Percentiles rank a stretch among this genome's conserved stretches.
phyloP scores from a whole-genome alignment of 2,113 vertebrate genomes.

The Asarcornis scutulata region DNA sequence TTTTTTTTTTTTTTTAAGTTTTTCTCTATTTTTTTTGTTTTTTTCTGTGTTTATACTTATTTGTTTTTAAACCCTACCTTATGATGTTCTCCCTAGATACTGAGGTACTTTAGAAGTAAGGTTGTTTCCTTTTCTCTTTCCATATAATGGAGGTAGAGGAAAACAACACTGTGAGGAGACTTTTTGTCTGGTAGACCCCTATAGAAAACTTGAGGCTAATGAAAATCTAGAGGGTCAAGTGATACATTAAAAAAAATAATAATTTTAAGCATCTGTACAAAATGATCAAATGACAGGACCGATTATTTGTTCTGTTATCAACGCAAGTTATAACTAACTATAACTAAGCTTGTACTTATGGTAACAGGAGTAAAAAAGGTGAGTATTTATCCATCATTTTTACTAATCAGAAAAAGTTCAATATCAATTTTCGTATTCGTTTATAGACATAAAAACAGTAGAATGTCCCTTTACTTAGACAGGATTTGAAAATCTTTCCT shows the following conservation, averaged over 20 bases:
- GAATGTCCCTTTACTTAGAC: not conserved
- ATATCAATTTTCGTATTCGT: not conserved
- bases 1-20: too few relatives aligned
- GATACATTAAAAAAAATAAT: not conserved
- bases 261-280: not conserved
- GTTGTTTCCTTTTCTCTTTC: not conserved
- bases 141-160: not conserved
- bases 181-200: not conserved
- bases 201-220: not conserved
- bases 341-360: not conserved
- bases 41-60: not conserved
- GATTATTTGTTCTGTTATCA: not conserved
- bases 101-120: not conserved
- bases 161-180: not conserved
- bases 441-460: not conserved
- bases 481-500: not conserved
- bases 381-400: not conserved
- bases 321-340: not conserved
- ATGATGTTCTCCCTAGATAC: not conserved
- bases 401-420: conserved; percentile 2
- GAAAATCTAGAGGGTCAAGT: not conserved
- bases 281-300: not conserved
- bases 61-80: not conserved
- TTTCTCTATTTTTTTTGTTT: too few relatives aligned
- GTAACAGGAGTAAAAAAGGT: not conserved